Base-by-base conservation (phyloP, 2,797 vertebrate species). In the Falco berigora region DNA sequence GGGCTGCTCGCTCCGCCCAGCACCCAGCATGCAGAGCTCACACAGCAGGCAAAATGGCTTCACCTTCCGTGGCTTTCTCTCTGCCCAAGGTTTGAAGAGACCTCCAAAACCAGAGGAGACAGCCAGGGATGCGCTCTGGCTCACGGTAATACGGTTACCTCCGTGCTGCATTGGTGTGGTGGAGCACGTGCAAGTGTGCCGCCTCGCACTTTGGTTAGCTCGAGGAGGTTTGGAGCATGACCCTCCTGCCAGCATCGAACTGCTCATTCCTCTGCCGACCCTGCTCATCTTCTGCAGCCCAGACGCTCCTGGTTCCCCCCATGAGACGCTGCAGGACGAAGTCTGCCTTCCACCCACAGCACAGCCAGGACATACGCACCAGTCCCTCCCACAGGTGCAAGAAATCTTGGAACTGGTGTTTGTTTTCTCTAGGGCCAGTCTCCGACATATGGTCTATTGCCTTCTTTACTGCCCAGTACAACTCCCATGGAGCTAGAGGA, bases 131-230 rank as follows among this genome's bases (percentile, higher is more conserved):
- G 53, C 14, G 40, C 27, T 56, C n/a, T 17, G 36, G 30, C 10
- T 90, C 55, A 20, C 30, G 23, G 52, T 10, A 40, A 12, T 7
- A 8, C 0, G 2, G 12, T 1, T 34, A 34, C 13, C 40, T 50
- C 64, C 0, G 0, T 8, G 49, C 38, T 49, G 25, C 5, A 4
- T 25, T 62, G 63, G 20, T 36, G 15, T 36, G 30, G n/a, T 30
- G 79, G 21, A 36, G 34, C 34, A 25, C 0, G 0, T 40, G 8
- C 34, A 2, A 0, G 7, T 55, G 40, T 4, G 34, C 56, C 7
- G 32, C 83, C 15, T 71, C 3, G 1, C 40, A 38, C 32, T 46
- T 46, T 1, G 3, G 9, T 36, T 81, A 44, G 24, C 74, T 67
- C 1, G 1, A 56, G 52, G 8, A 23, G 42, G 21, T 74, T 81